phyloP scores from a whole-genome alignment of 2,797 vertebrate species.

The Scolopax bukidnonensis region DNA sequence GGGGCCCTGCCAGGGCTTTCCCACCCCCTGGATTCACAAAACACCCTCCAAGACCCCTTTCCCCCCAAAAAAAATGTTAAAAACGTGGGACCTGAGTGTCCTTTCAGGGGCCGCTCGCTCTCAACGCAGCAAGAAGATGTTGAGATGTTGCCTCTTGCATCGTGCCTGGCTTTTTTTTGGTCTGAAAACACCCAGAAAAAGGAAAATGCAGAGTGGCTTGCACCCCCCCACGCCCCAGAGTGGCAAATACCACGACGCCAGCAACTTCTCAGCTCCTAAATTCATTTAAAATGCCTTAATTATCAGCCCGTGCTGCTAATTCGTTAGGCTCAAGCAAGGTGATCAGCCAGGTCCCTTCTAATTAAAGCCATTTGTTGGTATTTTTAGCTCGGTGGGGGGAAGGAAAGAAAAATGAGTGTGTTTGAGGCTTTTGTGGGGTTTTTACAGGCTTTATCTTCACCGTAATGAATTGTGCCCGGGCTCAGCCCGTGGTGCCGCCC shows the following conservation, averaged over 20 bases:
- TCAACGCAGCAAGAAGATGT: neutral
- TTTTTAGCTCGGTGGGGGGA: neutral
- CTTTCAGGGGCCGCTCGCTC: neutral
- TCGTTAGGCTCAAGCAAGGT: neutral
- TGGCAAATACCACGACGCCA: accelerated
- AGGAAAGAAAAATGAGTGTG: neutral
- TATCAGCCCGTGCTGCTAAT: neutral
- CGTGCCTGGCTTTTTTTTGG: neutral
- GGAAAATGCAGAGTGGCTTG: accelerated
- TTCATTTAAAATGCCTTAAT: accelerated
- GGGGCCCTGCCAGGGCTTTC: accelerated
- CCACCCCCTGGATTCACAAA: neutral
- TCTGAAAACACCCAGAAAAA: neutral
- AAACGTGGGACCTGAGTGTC: neutral
- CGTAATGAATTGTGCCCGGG: no score
- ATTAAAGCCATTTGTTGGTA: neutral
- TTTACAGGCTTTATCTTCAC: no score
- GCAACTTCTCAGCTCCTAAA: no score
- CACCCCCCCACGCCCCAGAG: accelerated
- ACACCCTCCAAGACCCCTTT: neutral
- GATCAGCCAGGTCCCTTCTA: neutral
- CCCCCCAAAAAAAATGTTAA: no score
- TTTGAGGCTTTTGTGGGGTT: neutral
- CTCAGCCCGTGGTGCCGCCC: accelerated
- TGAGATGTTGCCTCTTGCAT: accelerated